Evolutionary conservation across 2,888 invertebrate genomes (phyloP), one percentile per base, ranked within the genome.

Genomic region (Macrosoma leucophasiata): DNA sequence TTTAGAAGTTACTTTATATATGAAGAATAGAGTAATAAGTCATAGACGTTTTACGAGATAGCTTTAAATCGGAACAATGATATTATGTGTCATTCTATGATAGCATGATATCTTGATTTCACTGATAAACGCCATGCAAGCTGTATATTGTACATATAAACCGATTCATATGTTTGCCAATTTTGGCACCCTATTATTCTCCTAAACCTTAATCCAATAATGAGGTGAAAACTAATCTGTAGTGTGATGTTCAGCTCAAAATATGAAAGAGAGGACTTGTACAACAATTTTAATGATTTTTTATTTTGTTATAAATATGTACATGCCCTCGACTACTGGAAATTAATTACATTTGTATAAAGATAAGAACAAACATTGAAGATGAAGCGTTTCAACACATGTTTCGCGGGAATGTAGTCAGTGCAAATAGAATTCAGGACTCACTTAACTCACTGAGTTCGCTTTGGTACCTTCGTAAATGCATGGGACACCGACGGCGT

Each of bases 391-490:
- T 50, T 47, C 51, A 55, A 57, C 52, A 48, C 54, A 43, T 49
- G 54, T 41, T 44, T 61, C 58, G 60, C 55, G 55, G 69, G 62
- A 70, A 67, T 67, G 72, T 67, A 55, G 55, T 55, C 46, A 35
- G 57, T 61, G 63, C 61, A 60, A 59, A 48, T 44, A 50, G 50
- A 49, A 48, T 47, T 45, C 40, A 50, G 50, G 55, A 61, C 55
- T 62, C 62, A 64, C 62, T 63, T 55, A 54, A 46, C 50, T 67
- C 62, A 61, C 61, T 58, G 60, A 67, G 65, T 65, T 65, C 61
- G 61, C 70, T 74, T 71, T 62, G 72, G 75, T 74, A 75, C 71
- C 70, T 71, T 59, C 66, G 52, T 70, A 73, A 74, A 74, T 73
- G 75, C 73, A 66, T 41, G 27, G 9, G 43, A 50, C 53, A 55